These are phyloP conservation scores for Lacerta agilis DNA, from an alignment of 2,797 vertebrate genomes.

Conservation along the genomic window DNA sequence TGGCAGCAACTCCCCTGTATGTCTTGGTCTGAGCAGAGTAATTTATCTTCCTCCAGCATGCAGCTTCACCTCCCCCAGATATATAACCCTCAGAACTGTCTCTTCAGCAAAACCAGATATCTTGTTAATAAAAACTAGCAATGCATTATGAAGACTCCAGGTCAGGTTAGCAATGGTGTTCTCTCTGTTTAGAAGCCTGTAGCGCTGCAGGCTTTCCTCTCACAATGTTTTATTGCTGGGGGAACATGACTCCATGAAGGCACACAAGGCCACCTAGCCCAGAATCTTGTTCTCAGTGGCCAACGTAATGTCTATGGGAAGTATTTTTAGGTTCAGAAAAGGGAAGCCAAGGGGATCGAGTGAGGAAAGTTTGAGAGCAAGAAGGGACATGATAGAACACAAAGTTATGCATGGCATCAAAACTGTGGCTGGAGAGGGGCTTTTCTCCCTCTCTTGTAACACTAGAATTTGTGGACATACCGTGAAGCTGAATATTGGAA, in stretches of 20 bases:
- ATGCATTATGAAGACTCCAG: slow-evolving; percentile 4
- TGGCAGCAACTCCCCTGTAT: neutral
- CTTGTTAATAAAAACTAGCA: slow-evolving; percentile 41
- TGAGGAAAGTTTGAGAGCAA: too few relatives aligned
- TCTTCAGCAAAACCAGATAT: neutral
- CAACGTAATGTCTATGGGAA: too few relatives aligned
- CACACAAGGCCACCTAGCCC: too few relatives aligned
- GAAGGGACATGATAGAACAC: too few relatives aligned
- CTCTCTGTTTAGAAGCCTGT: neutral
- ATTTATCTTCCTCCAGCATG: slow-evolving; percentile 25
- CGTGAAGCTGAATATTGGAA: too few relatives aligned
- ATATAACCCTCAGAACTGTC: slow-evolving; percentile 30
- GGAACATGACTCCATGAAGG: neutral
- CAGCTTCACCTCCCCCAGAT: neutral
- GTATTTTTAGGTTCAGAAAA: too few relatives aligned
- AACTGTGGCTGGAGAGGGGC: too few relatives aligned
- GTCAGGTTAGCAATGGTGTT: slow-evolving; percentile 19
- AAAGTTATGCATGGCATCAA: too few relatives aligned
- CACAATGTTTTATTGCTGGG: neutral
- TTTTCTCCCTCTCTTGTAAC: too few relatives aligned
- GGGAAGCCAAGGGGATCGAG: too few relatives aligned
- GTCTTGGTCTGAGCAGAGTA: slow-evolving; percentile 12
- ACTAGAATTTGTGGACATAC: too few relatives aligned
- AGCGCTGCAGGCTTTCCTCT: neutral
- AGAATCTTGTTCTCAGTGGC: too few relatives aligned